Conservation (phyloP, 2,113 vertebrate species). For the Rhodinocichla rosea region DNA sequence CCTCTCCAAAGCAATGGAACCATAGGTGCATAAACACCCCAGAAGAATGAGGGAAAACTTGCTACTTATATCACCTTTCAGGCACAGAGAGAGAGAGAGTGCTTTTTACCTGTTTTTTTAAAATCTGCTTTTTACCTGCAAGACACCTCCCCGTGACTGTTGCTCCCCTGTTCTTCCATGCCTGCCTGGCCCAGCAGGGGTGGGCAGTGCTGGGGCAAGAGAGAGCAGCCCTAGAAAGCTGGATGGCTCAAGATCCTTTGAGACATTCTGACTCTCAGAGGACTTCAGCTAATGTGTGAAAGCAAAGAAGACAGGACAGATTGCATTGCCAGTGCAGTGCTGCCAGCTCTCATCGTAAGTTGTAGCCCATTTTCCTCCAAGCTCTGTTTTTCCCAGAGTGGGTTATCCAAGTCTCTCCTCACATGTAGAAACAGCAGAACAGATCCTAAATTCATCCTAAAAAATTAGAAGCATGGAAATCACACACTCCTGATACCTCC, state of each 20-base stretch:
- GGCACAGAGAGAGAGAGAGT: not conserved
- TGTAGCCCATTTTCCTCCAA: not conserved
- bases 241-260: not conserved
- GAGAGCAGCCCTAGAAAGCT: not conserved
- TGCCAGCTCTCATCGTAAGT: not conserved
- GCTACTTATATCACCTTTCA: not conserved
- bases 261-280: not conserved
- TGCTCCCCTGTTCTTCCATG: not conserved
- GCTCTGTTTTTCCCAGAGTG: not conserved
- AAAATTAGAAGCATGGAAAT: not conserved
- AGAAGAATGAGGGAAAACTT: not conserved
- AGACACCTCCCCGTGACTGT: not conserved
- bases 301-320: not conserved
- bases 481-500: not conserved
- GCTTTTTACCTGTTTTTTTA: accelerated
- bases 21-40: accelerated
- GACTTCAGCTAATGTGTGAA: not conserved
- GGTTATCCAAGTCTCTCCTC: not conserved
- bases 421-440: not conserved
- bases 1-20: not conserved
- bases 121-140: accelerated
- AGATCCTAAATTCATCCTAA: not conserved
- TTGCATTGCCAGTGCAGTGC: not conserved
- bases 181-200: not conserved
- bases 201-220: not conserved